phyloP scores from a whole-genome alignment of 2,113 vertebrate genomes.

The Hypanus sabinus region DNA sequence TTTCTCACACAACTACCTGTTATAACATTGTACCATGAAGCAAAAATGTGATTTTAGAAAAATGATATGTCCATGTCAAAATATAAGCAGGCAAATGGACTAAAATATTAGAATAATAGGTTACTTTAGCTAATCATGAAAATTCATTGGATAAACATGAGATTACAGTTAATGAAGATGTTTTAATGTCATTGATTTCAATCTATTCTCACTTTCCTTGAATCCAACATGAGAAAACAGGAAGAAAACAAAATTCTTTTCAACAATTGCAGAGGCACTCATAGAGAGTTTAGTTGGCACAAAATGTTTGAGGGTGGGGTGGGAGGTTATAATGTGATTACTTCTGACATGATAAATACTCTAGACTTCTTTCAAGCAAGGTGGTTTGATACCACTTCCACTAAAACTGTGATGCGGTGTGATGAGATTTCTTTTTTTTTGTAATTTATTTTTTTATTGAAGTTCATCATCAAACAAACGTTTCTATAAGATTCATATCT shows the following conservation, averaged over 20 bases:
- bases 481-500: no score
- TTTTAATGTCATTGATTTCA: background rate
- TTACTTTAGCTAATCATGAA: background rate
- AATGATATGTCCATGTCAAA: background rate
- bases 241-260: background rate
- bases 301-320: background rate
- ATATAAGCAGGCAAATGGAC: background rate
- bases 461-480: no score
- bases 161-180: background rate
- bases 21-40: background rate
- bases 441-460: no score
- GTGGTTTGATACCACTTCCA: slow-evolving; percentile 1
- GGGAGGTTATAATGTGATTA: background rate
- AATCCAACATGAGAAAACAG: background rate
- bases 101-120: background rate
- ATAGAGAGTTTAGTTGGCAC: background rate
- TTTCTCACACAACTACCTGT: background rate
- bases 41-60: background rate
- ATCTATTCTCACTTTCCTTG: background rate
- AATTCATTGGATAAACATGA: background rate
- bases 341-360: background rate
- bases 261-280: background rate
- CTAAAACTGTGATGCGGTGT: background rate
- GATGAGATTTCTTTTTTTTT: slow-evolving; percentile 21
- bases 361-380: background rate